Evolutionary conservation across 2,113 vertebrate species (phyloP).

Genomic region (Ailurus styani): DNA sequence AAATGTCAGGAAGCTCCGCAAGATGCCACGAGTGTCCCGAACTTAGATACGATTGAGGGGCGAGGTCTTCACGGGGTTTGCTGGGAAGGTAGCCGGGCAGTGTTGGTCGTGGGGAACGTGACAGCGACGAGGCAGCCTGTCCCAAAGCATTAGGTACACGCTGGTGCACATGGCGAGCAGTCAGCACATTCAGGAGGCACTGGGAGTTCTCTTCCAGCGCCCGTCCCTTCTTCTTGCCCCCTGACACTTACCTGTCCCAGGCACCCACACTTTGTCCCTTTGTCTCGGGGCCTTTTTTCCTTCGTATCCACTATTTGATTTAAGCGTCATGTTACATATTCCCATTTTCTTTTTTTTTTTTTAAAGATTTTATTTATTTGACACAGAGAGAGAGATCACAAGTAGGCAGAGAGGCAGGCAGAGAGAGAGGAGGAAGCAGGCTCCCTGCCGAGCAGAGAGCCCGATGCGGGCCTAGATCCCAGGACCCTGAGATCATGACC

Average conservation of each 20-base stretch:
- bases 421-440: too few species aligned
- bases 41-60: fast-evolving
- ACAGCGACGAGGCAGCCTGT: background rate
- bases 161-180: fast-evolving
- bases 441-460: too few species aligned
- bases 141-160: fast-evolving
- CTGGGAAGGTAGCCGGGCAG: background rate
- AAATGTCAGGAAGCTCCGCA: background rate
- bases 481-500: too few species aligned
- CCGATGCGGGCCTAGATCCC: too few species aligned
- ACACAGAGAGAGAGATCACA: too few species aligned
- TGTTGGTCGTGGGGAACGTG: background rate
- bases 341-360: too few species aligned
- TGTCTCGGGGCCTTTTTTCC: background rate
- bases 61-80: background rate
- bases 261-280: background rate
- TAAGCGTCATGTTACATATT: background rate
- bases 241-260: fast-evolving
- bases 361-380: too few species aligned
- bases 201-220: background rate
- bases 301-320: background rate
- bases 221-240: background rate
- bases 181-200: background rate
- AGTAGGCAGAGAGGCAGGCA: too few species aligned
- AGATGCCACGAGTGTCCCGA: background rate